Base-by-base conservation (phyloP, 2,113 vertebrate species). In the Mustela nigripes region DNA sequence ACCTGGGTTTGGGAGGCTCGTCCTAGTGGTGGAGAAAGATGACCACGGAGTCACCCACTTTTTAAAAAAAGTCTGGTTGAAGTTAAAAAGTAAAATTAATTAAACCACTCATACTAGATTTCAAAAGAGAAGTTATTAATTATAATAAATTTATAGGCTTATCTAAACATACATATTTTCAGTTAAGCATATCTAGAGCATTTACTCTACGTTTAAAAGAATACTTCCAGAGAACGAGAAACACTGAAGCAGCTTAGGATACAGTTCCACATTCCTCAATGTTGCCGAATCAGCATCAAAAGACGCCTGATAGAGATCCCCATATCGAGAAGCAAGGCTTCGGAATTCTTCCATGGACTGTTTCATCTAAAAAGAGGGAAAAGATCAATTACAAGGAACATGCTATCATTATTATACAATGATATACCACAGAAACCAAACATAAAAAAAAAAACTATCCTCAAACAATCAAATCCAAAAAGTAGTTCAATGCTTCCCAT, bases 271-370 rank as follows among this genome's bases (percentile, higher is more conserved):
- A 19, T 99, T 99, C 73, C 99, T 99, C 80, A 99, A 99, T 42
- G 99, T 99, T 85, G 99, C 99, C 0, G 99, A 99, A 96, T 99
- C 99, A 0, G 99, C 99, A n/a, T 99, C 99, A 95, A 99, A 99
- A 21, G 99, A 99, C 0, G 99, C 99, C 97, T 99, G 99, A 98
- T 99, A 99, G 5, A 99, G 98, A 94, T 99, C 99, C n/a, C 99
- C 99, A 5, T 99, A 99, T 12, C 99, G 99, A 5, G 99, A 98
- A 0, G 99, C 99, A 4, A 99, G 99, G 95, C 97, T 99, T 96
- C 99, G 98, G 97, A 99, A 99, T 98, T 99, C 99, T 81, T 99
- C 99, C 99, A 99, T 99, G 24, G 99, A 99, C 19, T 99, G 98
- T 73, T 99, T 99, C 99, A 99, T 99, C 99, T 99, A 95, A 11